These are phyloP conservation scores for Euthynnus affinis DNA, from an alignment of 2,797 vertebrate genomes.

Conservation along the genomic window DNA sequence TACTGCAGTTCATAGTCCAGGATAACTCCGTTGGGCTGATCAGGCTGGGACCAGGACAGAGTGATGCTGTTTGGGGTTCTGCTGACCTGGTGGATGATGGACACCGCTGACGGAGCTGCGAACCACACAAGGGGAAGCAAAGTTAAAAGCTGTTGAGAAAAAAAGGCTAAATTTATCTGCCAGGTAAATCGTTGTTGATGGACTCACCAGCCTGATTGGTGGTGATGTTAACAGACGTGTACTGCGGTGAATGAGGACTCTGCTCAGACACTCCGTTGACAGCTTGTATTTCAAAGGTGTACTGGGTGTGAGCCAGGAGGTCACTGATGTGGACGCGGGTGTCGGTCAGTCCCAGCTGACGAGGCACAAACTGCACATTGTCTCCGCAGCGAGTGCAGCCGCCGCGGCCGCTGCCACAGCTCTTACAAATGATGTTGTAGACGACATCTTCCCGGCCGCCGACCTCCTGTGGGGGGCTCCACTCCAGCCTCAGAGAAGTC, in stretches of 20 bases:
- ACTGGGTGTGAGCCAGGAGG: slow-evolving; percentile 95
- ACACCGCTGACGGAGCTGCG: slow-evolving; percentile 92
- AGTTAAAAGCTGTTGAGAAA: background rate
- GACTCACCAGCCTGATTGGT: slow-evolving; percentile 95
- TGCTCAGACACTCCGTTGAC: slow-evolving; percentile 96
- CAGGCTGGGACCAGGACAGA: slow-evolving; percentile 96
- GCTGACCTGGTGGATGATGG: slow-evolving; percentile 98
- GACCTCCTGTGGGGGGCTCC: slow-evolving; percentile 88
- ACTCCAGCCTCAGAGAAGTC: slow-evolving; percentile 94
- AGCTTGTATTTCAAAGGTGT: slow-evolving; percentile 97
- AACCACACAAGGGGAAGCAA: slow-evolving; percentile 19
- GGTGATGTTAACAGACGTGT: slow-evolving; percentile 94
- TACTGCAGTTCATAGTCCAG: slow-evolving; percentile 97
- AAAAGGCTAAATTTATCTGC: too few species aligned
- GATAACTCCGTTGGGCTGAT: slow-evolving; percentile 96
- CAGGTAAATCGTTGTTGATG: background rate
- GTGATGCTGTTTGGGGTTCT: slow-evolving; percentile 93
- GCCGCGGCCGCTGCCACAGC: slow-evolving; percentile 90
- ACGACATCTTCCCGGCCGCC: slow-evolving; percentile 94
- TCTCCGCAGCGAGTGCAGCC: slow-evolving; percentile 95
- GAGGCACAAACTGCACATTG: slow-evolving; percentile 93
- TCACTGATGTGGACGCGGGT: slow-evolving; percentile 91
- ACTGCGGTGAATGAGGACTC: slow-evolving; percentile 93
- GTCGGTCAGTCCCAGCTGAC: slow-evolving; percentile 93
- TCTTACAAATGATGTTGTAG: slow-evolving; percentile 98